Evolutionary conservation across 2,113 vertebrate species (phyloP).

Genomic region (Aphelocoma coerulescens): DNA sequence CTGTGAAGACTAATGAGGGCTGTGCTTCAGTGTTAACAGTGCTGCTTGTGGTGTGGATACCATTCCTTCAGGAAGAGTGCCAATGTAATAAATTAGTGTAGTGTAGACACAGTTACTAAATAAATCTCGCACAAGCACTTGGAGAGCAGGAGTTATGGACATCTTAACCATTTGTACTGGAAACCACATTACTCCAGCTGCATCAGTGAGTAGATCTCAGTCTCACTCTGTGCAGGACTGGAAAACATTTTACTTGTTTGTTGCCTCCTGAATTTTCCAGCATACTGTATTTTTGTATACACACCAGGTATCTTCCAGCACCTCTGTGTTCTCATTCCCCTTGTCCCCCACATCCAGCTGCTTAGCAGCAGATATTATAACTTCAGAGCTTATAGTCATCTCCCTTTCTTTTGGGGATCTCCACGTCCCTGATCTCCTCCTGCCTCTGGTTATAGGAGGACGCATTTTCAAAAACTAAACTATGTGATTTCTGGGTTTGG

Average conservation of each 20-base stretch:
- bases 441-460: background rate
- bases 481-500: background rate
- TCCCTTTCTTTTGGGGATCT: background rate
- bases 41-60: background rate
- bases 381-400: background rate
- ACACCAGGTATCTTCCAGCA: background rate
- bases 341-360: background rate
- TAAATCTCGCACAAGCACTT: background rate
- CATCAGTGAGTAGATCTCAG: background rate
- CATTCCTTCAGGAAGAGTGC: background rate
- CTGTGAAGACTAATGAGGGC: background rate
- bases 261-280: background rate
- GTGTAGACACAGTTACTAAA: background rate
- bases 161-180: background rate
- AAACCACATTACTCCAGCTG: background rate
- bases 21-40: background rate
- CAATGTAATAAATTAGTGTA: background rate
- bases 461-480: background rate
- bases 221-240: background rate
- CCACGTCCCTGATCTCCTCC: background rate
- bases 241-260: background rate
- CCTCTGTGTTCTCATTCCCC: background rate
- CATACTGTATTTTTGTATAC: background rate
- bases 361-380: background rate
- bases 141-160: background rate